Base-by-base conservation (phyloP, 1,140 invertebrate species). In the Latrodectus geometricus region DNA sequence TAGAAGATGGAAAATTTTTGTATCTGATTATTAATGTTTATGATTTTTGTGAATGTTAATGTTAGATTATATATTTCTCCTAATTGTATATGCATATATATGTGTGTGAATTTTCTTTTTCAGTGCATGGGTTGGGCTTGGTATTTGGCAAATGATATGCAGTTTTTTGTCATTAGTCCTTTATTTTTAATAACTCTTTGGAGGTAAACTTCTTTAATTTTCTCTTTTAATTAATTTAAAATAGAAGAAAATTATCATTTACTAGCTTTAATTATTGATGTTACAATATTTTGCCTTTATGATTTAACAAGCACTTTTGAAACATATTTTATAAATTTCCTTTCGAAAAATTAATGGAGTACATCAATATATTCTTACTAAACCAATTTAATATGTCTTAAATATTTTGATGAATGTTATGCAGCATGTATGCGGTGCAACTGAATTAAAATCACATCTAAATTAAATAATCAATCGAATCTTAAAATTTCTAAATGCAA, bases 81-180 rank as follows among this genome's bases (percentile, higher is more conserved):
- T 56, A 61, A 14, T 61, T 61, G 8, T 61, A 14, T 61, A 61
- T 56, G 54, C 54, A 56, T 56, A 14, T 8, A 4, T 61, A 14
- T 8, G 17, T 0, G 11, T 61, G 17, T 17, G 17, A 17, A 14
- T 61, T 61, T 17, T 74, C 35, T 50, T 49, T 15, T 78, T 66
- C 48, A 78, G 75, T 78, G 75, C 23, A 48, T 78, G n/a, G 23
- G 35, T 49, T 74, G 72, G 72, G 9, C 72, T 52, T 74, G 72
- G 72, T 74, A 74, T 35, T 52, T 74, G 17, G 72, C 72, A 50
- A 74, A 74, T 20, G 72, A 74, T 52, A 74, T 74, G 72, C 72
- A 74, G 48, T n/a, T n/a, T 14, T 52, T n/a, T 50, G 72, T 14
- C 50, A 74, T 50, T 8, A 52, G 35, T 50, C 54, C 54, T 14